phyloP scores from a whole-genome alignment of 2,888 invertebrate genomes.

The Mythimna albipuncta region DNA sequence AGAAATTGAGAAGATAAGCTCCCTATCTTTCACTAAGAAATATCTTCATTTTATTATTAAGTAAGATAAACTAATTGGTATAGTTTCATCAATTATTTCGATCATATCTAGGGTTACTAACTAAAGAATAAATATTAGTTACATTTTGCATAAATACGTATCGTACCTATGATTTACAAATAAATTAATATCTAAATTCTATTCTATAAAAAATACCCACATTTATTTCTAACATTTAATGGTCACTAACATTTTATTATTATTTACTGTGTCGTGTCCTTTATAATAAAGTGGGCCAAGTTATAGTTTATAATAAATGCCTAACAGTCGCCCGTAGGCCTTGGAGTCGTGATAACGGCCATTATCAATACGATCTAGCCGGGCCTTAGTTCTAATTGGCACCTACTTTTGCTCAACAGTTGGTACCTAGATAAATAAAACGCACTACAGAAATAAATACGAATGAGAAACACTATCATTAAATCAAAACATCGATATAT shows the following conservation, averaged over 20 bases:
- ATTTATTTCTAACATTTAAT: slow-evolving; percentile 27
- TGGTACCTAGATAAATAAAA: not conserved
- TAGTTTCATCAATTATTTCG: not conserved
- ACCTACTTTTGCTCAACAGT: not conserved
- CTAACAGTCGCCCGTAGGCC: slow-evolving; percentile 55
- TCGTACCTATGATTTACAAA: not conserved
- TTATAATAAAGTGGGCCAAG: slow-evolving; percentile 62
- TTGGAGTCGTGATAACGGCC: slow-evolving; percentile 61
- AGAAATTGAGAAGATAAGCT: slow-evolving; percentile 1
- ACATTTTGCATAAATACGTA: not conserved
- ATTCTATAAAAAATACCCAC: not conserved
- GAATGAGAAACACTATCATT: not conserved
- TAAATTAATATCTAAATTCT: not conserved
- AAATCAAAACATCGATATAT: not conserved
- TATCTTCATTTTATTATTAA: not conserved
- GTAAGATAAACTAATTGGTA: not conserved
- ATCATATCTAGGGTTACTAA: not conserved
- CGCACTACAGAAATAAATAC: not conserved
- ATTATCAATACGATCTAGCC: slow-evolving; percentile 52
- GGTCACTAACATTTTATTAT: slow-evolving; percentile 42
- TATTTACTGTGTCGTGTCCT: slow-evolving; percentile 56
- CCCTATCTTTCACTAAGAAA: not conserved
- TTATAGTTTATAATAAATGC: slow-evolving; percentile 64
- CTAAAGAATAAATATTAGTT: not conserved
- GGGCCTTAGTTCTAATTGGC: slow-evolving; percentile 39